Conservation (phyloP, 2,113 vertebrate genomes). For the Tragelaphus imberbis region DNA sequence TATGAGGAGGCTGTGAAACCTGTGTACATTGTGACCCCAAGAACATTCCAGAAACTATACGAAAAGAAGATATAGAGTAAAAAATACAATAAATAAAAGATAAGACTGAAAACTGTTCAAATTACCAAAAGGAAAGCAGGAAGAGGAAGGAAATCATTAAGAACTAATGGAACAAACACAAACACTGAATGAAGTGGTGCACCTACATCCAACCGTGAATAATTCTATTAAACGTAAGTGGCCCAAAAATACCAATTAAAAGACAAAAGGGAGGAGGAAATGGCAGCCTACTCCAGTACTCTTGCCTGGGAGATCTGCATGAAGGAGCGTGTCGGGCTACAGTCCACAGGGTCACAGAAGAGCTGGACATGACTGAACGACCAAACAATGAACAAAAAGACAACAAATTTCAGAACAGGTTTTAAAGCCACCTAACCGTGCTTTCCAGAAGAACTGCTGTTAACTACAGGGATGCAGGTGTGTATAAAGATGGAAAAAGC, state of each 20-base stretch:
- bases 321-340: neutral
- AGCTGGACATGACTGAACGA: neutral
- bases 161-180: neutral
- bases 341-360: neutral
- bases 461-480: neutral
- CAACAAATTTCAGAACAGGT: neutral
- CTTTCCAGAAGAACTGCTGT: neutral
- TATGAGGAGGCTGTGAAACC: neutral
- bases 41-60: neutral
- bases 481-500: neutral
- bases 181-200: neutral
- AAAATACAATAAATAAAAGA: neutral
- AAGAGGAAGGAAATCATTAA: neutral
- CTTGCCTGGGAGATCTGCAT: neutral
- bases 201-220: neutral
- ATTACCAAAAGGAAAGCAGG: neutral
- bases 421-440: neutral
- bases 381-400: neutral
- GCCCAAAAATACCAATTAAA: neutral
- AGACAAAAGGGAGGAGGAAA: neutral
- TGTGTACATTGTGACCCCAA: neutral
- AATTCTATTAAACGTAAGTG: neutral
- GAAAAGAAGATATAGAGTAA: neutral
- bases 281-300: neutral
- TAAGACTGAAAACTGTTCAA: neutral